These are phyloP conservation scores for Clanis bilineata DNA, from an alignment of 2,888 invertebrate species.

Conservation along the genomic window DNA sequence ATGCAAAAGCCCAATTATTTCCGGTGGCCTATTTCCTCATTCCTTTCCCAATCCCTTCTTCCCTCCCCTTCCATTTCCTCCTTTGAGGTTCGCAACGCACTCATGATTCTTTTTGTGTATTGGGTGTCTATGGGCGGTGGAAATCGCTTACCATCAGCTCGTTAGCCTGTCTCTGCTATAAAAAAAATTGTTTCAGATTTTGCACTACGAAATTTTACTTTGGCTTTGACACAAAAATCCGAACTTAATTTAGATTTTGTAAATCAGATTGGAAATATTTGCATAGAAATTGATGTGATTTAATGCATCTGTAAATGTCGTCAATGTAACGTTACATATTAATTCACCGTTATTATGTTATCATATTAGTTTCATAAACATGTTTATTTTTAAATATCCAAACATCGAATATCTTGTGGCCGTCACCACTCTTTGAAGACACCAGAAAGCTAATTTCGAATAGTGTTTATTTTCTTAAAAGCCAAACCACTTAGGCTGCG, in stretches of 20 bases:
- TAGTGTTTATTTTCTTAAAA: constrained; percentile 12
- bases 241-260: background rate
- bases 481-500: constrained; percentile 1
- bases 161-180: no score
- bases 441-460: background rate
- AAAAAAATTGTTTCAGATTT: no score
- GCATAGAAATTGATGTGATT: background rate
- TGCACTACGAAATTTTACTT: no score
- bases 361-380: background rate
- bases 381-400: background rate
- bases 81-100: no score
- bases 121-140: no score
- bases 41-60: no score
- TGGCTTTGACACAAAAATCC: no score
- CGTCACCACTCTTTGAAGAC: background rate
- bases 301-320: background rate
- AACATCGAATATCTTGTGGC: background rate
- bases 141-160: no score
- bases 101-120: no score
- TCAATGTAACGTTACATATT: background rate
- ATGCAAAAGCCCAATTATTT: no score
- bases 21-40: no score
- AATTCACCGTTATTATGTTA: background rate
- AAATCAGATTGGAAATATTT: background rate
- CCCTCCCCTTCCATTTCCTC: no score